Base-by-base conservation (phyloP, 2,797 vertebrate genomes). In the Gambelia wislizenii region DNA sequence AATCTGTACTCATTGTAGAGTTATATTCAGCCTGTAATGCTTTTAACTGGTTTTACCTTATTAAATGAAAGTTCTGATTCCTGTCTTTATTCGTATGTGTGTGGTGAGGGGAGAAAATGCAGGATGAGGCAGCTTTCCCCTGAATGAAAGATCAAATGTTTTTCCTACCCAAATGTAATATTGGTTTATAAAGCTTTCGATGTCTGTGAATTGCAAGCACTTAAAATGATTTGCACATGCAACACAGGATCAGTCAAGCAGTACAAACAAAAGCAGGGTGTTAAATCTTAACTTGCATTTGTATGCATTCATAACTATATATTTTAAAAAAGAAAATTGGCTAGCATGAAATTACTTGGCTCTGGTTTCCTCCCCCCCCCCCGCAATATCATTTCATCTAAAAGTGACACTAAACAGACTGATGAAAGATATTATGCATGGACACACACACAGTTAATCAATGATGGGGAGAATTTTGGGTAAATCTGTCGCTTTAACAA, bases 201-300 rank as follows among this genome's bases (percentile, higher is more conserved):
- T 94, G 82, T 33, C 89, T 94, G 69, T 85, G 83, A 47, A 89
- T 94, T 89, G 94, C 89, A 91, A 7, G 77, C 84, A 91, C 84
- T 93, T 94, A 88, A 91, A 91, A 87, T 86, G 90, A 90, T 94
- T 95, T 89, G 91, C 88, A 86, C 27, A 74, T 56, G 83, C 25
- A 33, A 42, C 27, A 86, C 61, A 86, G 89, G 86, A 92, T 90
- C 94, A 95, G 91, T 67, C 82, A 89, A 80, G 0, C 83, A 90
- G 2, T 2, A 84, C 92, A 95, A 95, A 92, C 86, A 89, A 87
- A 92, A 93, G 77, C 13, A 95, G 95, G 90, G 89, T 93, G 87
- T 77, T 67, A 89, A 85, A 36, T 89, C 52, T 95, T 91, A 33
- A 0, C 69, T 33, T 84, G 12, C 30, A 67, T 33, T 67, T 67